Evolutionary conservation across 2,797 vertebrate species (phyloP).

Genomic region (Morus bassanus): DNA sequence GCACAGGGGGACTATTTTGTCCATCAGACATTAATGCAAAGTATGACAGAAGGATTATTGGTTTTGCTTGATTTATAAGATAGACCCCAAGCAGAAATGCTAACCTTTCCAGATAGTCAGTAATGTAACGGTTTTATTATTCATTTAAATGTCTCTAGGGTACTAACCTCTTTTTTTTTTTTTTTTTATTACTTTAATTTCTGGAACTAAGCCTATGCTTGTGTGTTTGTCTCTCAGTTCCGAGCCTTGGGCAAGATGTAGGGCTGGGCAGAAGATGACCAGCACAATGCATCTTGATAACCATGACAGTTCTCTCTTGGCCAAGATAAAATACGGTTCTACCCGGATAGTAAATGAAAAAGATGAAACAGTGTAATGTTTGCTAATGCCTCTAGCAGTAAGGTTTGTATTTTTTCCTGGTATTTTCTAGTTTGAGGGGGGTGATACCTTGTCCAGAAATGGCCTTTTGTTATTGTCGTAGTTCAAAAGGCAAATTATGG

Average conservation of each 20-base stretch:
- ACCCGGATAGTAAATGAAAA: not conserved
- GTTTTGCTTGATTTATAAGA: not conserved
- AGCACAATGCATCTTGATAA: constrained; percentile 25
- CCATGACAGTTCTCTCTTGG: not conserved
- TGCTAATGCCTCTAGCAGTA: not conserved
- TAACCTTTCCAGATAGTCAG: not conserved
- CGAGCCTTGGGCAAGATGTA: constrained; percentile 23
- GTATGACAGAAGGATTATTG: not conserved
- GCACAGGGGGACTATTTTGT: not conserved
- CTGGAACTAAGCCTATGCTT: not conserved
- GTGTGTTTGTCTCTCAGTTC: not conserved
- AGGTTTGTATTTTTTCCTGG: not conserved
- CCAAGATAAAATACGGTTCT: not conserved
- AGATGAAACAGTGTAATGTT: not conserved
- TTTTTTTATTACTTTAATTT: not conserved
- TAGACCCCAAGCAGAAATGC: not conserved
- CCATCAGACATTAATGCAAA: not conserved
- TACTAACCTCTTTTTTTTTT: not conserved
- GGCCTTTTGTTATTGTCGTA: not conserved
- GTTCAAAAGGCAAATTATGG: not conserved
- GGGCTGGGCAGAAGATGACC: not conserved
- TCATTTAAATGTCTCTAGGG: not conserved
- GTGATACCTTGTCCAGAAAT: not conserved
- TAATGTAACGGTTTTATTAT: not conserved
- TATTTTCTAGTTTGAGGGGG: not conserved